Evolutionary conservation across 2,888 invertebrate species (phyloP), one percentile per base, ranked within the genome.

Genomic region (Slavum lentiscoides): DNA sequence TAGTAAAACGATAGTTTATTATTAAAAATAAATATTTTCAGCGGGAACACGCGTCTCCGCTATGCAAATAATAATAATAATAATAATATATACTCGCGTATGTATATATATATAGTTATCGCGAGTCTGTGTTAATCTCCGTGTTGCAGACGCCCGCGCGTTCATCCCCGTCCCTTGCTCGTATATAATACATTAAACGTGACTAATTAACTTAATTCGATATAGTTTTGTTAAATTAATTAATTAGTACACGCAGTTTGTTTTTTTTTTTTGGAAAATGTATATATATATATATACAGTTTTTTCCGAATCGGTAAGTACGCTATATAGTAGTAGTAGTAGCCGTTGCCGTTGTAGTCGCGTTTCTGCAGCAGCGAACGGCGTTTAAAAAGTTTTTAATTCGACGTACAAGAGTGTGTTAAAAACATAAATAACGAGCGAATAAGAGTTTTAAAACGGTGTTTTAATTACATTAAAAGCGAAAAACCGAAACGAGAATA

Each of bases 351-450:
- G 30, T 30, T 30, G 30, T 30, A 30, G 30, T 30, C 49, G 15
- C 49, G 49, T 6, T 1, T 11, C 1, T 11, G 1, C 49, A n/a
- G 49, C 13, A 13, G 9, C 43, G 39, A 19, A 62, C 19, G 72
- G 55, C 80, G 72, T 80, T 80, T 80, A 72, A 80, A 80, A 80
- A 80, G 80, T 80, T 80, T 76, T 80, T 72, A 80, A 80, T 80
- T 80, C 80, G 53, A 72, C 30, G 80, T 80, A 30, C 30, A 80
- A 80, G 80, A 80, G 80, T 61, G 80, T 61, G 30, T 30, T 30
- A 4, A 30, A 30, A 55, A 62, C 68, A 62, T 62, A 70, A 70
- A 77, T 69, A 80, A 62, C 70, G 58, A 23, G 68, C 23, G 69
- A 77, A 76, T 70, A 70, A 70, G 77, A 80, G 72, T 72, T 72